phyloP scores from a whole-genome alignment of 1,140 invertebrate species.

The Drosophila baimaii region DNA sequence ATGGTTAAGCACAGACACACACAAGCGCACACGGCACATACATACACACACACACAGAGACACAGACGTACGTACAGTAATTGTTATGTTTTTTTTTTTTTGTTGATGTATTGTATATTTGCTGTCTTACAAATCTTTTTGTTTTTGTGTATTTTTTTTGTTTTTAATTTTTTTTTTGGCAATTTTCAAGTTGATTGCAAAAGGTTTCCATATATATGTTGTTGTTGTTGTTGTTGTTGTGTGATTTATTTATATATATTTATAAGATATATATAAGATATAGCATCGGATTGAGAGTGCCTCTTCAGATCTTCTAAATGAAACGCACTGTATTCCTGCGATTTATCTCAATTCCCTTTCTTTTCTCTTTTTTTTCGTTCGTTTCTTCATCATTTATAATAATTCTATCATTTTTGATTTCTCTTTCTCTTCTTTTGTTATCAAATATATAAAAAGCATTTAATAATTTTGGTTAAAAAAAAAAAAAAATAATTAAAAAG shows the following conservation, averaged over 20 bases:
- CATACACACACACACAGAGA: conserved; percentile 10
- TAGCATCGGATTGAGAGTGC: background rate
- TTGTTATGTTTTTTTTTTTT: background rate
- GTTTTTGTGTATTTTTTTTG: background rate
- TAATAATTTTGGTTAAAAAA: conserved; percentile 9
- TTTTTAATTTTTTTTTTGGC: conserved; percentile 44
- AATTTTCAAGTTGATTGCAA: conserved; percentile 65
- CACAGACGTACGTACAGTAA: conserved; percentile 19
- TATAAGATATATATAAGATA: conserved; percentile 1
- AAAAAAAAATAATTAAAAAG: conserved; percentile 8
- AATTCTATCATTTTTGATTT: background rate
- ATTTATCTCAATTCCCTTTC: conserved; percentile 4
- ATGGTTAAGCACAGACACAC: conserved; percentile 39
- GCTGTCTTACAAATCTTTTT: conserved; percentile 32
- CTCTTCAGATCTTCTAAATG: no score
- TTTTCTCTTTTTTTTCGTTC: background rate
- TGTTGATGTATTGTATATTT: conserved; percentile 1
- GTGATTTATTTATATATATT: conserved; percentile 33
- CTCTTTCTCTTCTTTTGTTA: background rate
- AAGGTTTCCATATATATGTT: conserved; percentile 36
- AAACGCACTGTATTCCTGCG: conserved; percentile 16
- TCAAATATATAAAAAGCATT: conserved; percentile 25
- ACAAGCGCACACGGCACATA: conserved; percentile 17
- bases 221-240: conserved; percentile 2
- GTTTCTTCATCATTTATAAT: conserved; percentile 3